These are phyloP conservation scores for Paradoxurus hermaphroditus DNA, from an alignment of 2,113 vertebrate genomes.

Conservation along the genomic window DNA sequence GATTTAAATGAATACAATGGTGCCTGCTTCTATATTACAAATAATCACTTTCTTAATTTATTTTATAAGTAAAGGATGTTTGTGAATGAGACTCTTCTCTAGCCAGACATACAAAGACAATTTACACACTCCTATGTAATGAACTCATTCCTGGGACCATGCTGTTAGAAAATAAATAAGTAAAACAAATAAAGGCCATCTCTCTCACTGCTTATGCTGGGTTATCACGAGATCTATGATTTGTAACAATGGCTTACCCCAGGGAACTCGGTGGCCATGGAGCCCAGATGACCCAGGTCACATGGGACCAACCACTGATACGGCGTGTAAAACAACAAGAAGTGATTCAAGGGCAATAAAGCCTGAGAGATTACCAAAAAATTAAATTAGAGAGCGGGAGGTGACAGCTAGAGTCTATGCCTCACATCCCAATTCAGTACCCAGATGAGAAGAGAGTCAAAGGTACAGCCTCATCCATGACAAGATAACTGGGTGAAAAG, in stretches of 20 bases:
- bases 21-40: neutral
- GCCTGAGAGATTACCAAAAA: neutral
- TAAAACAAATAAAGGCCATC: neutral
- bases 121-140: neutral
- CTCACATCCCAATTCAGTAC: slow-evolving; percentile 34
- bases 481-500: slow-evolving; percentile 25
- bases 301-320: neutral
- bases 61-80: neutral
- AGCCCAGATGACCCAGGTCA: neutral
- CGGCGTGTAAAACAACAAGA: neutral
- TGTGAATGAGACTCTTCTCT: neutral
- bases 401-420: neutral
- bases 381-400: neutral
- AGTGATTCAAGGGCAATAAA: neutral
- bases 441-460: slow-evolving; percentile 15
- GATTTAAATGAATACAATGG: neutral
- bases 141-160: neutral
- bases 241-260: slow-evolving; percentile 19
- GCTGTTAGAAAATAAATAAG: neutral
- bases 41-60: neutral
- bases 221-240: neutral
- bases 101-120: neutral
- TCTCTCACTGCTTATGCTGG: slow-evolving; percentile 30
- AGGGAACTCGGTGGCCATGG: neutral
- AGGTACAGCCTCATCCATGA: slow-evolving; percentile 28